A percentile compares a stretch with the other conserved stretches of the same genome.
phyloP scores from a whole-genome alignment of 2,888 invertebrate species.

The Pegoplata infirma region DNA sequence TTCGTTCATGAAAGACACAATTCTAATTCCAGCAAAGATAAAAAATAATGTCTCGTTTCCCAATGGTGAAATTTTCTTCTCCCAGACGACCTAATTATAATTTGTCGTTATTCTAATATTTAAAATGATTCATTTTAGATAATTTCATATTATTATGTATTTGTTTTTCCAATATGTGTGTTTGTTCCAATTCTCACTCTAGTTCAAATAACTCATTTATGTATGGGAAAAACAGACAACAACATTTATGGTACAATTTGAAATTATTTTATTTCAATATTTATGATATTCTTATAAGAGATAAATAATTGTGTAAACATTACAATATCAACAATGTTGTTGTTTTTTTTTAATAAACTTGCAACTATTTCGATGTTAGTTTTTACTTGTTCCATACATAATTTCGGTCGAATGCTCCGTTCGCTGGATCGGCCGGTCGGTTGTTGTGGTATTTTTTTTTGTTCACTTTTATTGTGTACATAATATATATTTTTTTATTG shows the following conservation, averaged over 20 bases:
- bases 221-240: not conserved
- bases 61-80: too few relatives aligned
- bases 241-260: not conserved
- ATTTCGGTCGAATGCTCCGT: too few relatives aligned
- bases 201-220: not conserved
- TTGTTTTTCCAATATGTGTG: constrained; percentile 4
- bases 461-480: constrained; percentile 22
- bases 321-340: constrained; percentile 34
- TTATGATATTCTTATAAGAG: constrained; percentile 14
- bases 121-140: constrained; percentile 12
- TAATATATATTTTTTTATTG: constrained; percentile 23
- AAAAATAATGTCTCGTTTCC: too few relatives aligned
- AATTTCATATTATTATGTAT: constrained; percentile 1
- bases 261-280: not conserved
- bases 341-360: constrained; percentile 46
- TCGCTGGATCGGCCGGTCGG: not conserved
- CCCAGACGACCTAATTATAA: not conserved
- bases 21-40: too few relatives aligned
- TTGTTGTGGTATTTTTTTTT: constrained; percentile 24
- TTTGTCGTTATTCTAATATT: too few relatives aligned
- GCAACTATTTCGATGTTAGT: constrained; percentile 30
- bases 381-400: not conserved
- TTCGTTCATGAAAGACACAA: too few relatives aligned
- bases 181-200: too few relatives aligned
- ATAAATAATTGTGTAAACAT: constrained; percentile 51